Percentiles rank a stretch among this genome's conserved stretches.
phyloP scores from a whole-genome alignment of 2,113 vertebrate species.

The Pan paniscus region DNA sequence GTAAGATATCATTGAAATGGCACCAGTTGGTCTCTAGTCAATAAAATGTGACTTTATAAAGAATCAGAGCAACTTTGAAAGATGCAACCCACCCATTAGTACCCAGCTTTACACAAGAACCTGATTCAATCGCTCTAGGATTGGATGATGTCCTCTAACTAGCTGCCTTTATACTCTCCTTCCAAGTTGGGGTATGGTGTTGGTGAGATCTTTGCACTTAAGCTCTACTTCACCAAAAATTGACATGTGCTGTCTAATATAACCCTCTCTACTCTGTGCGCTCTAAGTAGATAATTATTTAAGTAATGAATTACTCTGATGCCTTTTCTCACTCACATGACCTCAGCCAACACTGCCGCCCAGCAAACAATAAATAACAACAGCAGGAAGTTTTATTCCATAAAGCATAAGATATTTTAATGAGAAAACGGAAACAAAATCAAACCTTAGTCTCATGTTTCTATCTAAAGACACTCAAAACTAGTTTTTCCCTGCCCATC shows the following conservation, averaged over 20 bases:
- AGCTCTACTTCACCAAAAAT: not conserved
- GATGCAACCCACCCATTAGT: not conserved
- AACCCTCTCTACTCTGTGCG: not conserved
- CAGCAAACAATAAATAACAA: constrained; percentile 76
- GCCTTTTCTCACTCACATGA: not conserved
- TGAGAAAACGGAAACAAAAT: constrained; percentile 80
- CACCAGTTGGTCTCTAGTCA: not conserved
- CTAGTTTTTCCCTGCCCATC: constrained; percentile 84
- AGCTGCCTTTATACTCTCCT: not conserved
- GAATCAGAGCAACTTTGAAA: not conserved
- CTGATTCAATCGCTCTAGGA: not conserved
- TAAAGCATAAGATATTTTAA: constrained; percentile 91
- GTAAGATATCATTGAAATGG: not conserved
- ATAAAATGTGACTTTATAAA: not conserved
- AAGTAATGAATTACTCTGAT: not conserved
- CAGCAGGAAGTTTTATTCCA: constrained; percentile 82
- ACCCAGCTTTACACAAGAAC: not conserved
- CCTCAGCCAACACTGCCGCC: not conserved
- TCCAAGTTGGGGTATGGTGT: rapidly evolving
- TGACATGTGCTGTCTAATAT: not conserved
- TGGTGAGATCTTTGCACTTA: not conserved
- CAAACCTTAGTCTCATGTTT: constrained; percentile 89
- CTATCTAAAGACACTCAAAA: constrained; percentile 92
- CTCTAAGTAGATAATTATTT: not conserved
- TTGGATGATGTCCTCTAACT: not conserved